These are phyloP conservation scores for Rutilus rutilus DNA, from an alignment of 2,113 vertebrate species.

Conservation along the genomic window DNA sequence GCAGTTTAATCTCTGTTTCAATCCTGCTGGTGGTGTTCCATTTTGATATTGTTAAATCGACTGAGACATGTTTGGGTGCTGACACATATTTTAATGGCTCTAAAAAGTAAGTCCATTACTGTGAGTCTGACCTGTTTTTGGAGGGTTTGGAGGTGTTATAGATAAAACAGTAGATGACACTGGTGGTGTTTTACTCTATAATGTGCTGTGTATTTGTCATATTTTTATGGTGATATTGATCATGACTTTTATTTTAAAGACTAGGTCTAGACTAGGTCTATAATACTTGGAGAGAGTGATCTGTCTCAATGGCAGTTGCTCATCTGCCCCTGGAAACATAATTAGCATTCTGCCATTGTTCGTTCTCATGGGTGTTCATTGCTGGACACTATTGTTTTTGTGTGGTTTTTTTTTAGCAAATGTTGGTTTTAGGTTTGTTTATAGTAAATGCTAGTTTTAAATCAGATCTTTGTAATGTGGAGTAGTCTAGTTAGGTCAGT, in stretches of 20 bases:
- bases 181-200: neutral
- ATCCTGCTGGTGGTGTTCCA: neutral
- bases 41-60: neutral
- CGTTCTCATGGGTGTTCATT: neutral
- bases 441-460: neutral
- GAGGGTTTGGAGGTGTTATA: neutral
- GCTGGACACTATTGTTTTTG: neutral
- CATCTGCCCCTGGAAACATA: neutral
- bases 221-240: neutral
- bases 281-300: neutral
- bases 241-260: neutral
- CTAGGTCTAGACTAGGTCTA: neutral
- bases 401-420: too few relatives aligned
- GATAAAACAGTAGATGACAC: neutral
- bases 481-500: neutral
- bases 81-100: neutral
- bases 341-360: neutral
- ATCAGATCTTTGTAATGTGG: neutral
- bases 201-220: neutral
- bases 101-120: neutral
- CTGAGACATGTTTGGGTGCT: neutral
- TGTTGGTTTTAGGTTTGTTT: neutral
- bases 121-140: neutral
- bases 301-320: neutral
- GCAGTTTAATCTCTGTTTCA: constrained; percentile 1